Percentiles rank a stretch among this genome's conserved stretches.
Evolutionary conservation across 1,140 invertebrate species (phyloP).

Genomic region (Aphelinus certus): DNA sequence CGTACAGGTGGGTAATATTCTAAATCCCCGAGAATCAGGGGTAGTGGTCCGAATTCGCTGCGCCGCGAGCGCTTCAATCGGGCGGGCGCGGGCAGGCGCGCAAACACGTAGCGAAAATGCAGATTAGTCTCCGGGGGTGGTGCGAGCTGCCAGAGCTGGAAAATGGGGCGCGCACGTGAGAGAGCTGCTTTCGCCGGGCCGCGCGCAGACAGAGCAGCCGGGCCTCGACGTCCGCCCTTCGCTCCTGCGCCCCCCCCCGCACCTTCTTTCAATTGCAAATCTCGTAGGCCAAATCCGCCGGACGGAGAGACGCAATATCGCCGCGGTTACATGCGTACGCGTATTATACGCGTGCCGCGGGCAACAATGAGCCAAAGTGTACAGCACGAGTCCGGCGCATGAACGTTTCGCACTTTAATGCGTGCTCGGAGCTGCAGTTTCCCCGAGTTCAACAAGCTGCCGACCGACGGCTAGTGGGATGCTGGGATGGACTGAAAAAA

Average conservation of each 20-base stretch:
- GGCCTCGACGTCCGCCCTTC: not conserved
- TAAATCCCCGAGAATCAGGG: constrained; percentile 20
- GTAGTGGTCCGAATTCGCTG: not conserved
- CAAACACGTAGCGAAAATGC: constrained; percentile 14
- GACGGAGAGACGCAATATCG: not conserved
- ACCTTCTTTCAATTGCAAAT: constrained; percentile 33
- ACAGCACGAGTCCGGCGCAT: no score
- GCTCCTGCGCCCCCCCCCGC: not conserved
- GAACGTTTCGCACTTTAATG: no score
- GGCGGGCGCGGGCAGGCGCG: not conserved
- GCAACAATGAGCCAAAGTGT: not conserved
- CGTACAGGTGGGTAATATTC: constrained; percentile 1
- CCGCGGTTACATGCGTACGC: not conserved
- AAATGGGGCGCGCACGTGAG: constrained; percentile 18
- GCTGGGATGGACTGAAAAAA: no score
- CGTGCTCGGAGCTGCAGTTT: no score
- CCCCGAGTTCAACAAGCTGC: no score
- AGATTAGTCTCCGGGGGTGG: constrained; percentile 4
- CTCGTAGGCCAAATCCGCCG: not conserved
- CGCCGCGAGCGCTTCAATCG: not conserved
- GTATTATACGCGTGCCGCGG: not conserved
- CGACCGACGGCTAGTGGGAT: no score
- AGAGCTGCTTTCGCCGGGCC: constrained; percentile 3
- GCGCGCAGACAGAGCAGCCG: no score
- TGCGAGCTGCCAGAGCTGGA: not conserved